phyloP scores from a whole-genome alignment of 92 coral and sea anemone genomes.

The Muricea muricata region DNA sequence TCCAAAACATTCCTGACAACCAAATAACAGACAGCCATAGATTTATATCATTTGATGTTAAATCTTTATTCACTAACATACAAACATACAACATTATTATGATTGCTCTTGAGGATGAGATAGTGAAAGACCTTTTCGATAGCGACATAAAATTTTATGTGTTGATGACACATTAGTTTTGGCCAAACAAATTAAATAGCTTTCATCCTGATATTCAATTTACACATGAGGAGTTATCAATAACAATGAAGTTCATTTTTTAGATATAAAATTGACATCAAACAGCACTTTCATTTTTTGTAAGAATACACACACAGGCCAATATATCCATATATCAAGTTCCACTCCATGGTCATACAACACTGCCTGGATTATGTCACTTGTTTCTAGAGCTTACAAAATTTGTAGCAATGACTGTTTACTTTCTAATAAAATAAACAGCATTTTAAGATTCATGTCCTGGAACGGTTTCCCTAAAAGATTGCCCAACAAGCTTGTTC shows the following conservation, averaged over 20 bases:
- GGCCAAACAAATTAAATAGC: too few relatives aligned
- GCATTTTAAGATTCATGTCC: background rate
- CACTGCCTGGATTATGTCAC: conserved; percentile 23
- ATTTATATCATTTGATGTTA: too few relatives aligned
- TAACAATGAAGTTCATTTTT: background rate
- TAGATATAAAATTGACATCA: background rate
- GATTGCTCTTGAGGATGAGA: too few relatives aligned
- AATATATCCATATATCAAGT: conserved; percentile 21
- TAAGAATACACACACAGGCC: conserved; percentile 26
- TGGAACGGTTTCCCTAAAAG: conserved; percentile 33
- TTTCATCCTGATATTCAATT: too few relatives aligned
- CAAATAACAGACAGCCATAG: too few relatives aligned
- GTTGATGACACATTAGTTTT: too few relatives aligned
- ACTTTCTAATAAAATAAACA: background rate
- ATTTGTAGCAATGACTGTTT: background rate
- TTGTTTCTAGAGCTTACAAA: conserved; percentile 11
- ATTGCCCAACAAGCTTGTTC: background rate
- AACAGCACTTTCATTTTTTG: background rate
- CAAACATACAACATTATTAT: too few relatives aligned
- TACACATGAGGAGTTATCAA: too few relatives aligned
- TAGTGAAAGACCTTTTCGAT: too few relatives aligned
- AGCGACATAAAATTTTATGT: too few relatives aligned
- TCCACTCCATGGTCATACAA: conserved; percentile 13
- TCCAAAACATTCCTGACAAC: too few relatives aligned
- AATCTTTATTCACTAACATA: too few relatives aligned